Evolutionary conservation across 2,888 invertebrate genomes (phyloP).

Genomic region (Diarsia mendica): DNA sequence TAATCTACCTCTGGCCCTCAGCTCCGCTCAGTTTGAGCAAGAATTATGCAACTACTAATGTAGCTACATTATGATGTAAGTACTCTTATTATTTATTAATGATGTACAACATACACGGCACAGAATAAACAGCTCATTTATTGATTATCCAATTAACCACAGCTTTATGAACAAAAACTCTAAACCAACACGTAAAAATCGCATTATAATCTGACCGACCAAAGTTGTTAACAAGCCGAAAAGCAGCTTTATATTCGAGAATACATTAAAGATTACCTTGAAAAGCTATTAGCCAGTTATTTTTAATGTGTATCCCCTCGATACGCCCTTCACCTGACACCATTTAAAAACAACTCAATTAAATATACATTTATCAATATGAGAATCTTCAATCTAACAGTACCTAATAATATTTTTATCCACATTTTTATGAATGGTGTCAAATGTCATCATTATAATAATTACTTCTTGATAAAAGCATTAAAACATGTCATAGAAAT

Average conservation of each 20-base stretch:
- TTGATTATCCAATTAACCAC: not conserved
- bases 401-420: slow-evolving; percentile 24
- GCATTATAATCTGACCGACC: slow-evolving; percentile 1
- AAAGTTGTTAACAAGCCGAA: slow-evolving; percentile 32
- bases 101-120: not conserved
- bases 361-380: slow-evolving; percentile 35
- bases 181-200: slow-evolving; percentile 8
- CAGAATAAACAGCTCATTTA: not conserved
- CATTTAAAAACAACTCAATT: slow-evolving; percentile 57
- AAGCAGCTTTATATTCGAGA: slow-evolving; percentile 29
- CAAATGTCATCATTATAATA: slow-evolving; percentile 19
- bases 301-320: slow-evolving; percentile 64
- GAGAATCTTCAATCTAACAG: slow-evolving; percentile 7
- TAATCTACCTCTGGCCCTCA: slow-evolving; percentile 2
- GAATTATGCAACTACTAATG: slow-evolving; percentile 14
- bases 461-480: slow-evolving; percentile 16
- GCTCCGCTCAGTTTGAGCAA: not conserved
- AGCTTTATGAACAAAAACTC: not conserved
- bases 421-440: slow-evolving; percentile 22
- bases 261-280: slow-evolving; percentile 58
- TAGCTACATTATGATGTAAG: not conserved
- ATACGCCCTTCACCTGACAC: slow-evolving; percentile 64
- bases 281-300: slow-evolving; percentile 67
- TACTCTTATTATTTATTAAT: not conserved
- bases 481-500: not conserved